Percentiles rank a stretch among this genome's conserved stretches.
Conservation (phyloP, 2,113 vertebrate genomes). For the Eurystomus gularis region DNA sequence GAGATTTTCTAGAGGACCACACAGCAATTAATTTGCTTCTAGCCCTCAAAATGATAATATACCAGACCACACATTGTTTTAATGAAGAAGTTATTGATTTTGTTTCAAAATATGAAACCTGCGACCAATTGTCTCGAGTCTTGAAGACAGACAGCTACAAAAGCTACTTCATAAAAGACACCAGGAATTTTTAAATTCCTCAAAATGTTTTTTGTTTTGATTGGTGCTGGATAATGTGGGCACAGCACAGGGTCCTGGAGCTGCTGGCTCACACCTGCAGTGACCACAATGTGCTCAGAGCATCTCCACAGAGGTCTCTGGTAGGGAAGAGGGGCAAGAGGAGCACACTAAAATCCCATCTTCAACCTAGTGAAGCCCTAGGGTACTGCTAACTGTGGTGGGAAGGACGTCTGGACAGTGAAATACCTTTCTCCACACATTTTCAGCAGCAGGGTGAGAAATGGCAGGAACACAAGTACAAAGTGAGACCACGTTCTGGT, state of each 20-base stretch:
- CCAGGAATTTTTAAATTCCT: background rate
- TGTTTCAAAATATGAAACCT: background rate
- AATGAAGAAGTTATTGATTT: background rate
- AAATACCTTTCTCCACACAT: background rate
- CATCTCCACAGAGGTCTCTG: background rate
- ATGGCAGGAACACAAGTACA: background rate
- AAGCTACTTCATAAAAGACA: background rate
- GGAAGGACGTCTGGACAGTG: background rate
- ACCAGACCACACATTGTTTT: background rate
- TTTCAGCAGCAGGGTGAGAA: background rate
- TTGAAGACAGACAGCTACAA: background rate
- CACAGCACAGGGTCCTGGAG: background rate
- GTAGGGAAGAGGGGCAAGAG: background rate
- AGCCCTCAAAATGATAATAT: background rate
- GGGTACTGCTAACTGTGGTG: background rate
- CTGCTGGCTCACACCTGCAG: background rate
- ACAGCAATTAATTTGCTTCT: background rate
- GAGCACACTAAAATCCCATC: background rate
- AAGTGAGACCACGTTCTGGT: background rate
- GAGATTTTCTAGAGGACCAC: background rate
- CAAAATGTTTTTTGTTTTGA: background rate
- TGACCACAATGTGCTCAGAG: background rate
- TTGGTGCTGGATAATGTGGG: background rate
- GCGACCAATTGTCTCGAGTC: background rate
- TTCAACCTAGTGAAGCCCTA: background rate